Percentiles rank a stretch among this genome's conserved stretches.
These are phyloP conservation scores for Oikopleura vanhoeffeni DNA, from an alignment of 23 tunicate genomes.

Conservation along the genomic window DNA sequence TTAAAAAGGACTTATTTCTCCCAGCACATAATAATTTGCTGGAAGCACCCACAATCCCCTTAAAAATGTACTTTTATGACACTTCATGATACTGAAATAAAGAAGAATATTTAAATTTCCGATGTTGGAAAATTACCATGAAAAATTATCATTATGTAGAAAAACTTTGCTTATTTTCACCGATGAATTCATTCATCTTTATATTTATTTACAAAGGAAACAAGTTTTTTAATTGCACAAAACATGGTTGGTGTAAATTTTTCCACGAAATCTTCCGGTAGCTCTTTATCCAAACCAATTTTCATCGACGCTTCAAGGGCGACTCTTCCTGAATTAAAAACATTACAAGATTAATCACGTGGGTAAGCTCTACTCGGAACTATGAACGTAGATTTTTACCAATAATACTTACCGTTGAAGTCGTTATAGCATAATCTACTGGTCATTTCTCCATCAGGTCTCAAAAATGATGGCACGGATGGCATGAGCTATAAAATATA, in stretches of 20 bases:
- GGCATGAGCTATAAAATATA: constrained; percentile 36
- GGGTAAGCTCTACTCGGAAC: too few species aligned
- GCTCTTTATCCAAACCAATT: constrained; percentile 22
- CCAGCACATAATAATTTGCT: too few species aligned
- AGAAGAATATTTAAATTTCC: too few species aligned
- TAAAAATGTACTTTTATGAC: too few species aligned
- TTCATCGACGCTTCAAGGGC: constrained; percentile 35
- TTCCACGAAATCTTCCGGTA: constrained; percentile 35
- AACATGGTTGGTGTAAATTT: neutral
- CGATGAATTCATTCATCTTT: neutral
- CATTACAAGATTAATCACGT: neutral
- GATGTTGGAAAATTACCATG: too few species aligned
- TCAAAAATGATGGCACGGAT: constrained; percentile 65
- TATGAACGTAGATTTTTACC: too few species aligned
- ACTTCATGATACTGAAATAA: too few species aligned
- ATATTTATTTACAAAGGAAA: neutral
- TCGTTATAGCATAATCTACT: constrained; percentile 66
- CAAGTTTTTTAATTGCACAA: neutral
- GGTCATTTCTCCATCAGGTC: constrained; percentile 26
- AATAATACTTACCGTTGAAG: constrained; percentile 62
- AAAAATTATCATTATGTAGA: too few species aligned
- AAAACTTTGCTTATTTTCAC: too few species aligned
- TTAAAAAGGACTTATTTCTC: too few species aligned
- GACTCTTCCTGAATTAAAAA: constrained; percentile 16
- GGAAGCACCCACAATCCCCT: too few species aligned